phyloP scores from a whole-genome alignment of 1,140 invertebrate genomes.

The Scaptomyza hsui region DNA sequence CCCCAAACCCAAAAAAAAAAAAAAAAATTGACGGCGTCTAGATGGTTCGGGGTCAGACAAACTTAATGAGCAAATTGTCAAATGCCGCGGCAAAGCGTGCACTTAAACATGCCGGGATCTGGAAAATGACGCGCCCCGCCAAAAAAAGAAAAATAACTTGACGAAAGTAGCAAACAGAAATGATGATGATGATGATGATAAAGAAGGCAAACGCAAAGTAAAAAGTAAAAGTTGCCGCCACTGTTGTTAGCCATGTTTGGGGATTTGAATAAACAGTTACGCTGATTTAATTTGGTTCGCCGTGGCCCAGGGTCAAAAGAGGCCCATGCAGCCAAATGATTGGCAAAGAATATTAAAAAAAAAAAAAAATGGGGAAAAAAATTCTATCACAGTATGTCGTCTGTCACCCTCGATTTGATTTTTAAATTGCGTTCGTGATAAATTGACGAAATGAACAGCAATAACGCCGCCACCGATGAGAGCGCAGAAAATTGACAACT shows the following conservation, averaged over 20 bases:
- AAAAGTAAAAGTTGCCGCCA: slow-evolving; percentile 66
- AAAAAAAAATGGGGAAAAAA: slow-evolving; percentile 33
- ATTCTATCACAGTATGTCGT: slow-evolving; percentile 82
- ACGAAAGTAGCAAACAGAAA: slow-evolving; percentile 43
- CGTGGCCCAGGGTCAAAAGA: neutral
- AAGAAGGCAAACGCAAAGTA: slow-evolving; percentile 16
- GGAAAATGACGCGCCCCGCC: slow-evolving; percentile 25
- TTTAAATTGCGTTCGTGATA: slow-evolving; percentile 83
- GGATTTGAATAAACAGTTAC: slow-evolving; percentile 84
- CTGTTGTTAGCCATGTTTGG: slow-evolving; percentile 69
- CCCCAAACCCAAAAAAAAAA: neutral
- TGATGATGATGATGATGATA: slow-evolving; percentile 38
- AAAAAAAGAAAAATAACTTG: slow-evolving; percentile 71
- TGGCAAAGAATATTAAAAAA: slow-evolving; percentile 9
- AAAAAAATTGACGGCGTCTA: neutral
- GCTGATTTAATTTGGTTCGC: slow-evolving; percentile 81
- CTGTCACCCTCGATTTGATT: slow-evolving; percentile 83
- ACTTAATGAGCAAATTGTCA: slow-evolving; percentile 84
- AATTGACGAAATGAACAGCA: slow-evolving; percentile 83
- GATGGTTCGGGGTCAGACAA: slow-evolving; percentile 69
- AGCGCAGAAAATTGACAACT: slow-evolving; percentile 73
- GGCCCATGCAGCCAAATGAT: slow-evolving; percentile 25
- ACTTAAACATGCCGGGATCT: slow-evolving; percentile 73
- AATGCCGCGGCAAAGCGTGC: slow-evolving; percentile 79
- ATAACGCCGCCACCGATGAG: slow-evolving; percentile 59